Conservation (phyloP, 2,113 vertebrate genomes). For the Aythya baeri region DNA sequence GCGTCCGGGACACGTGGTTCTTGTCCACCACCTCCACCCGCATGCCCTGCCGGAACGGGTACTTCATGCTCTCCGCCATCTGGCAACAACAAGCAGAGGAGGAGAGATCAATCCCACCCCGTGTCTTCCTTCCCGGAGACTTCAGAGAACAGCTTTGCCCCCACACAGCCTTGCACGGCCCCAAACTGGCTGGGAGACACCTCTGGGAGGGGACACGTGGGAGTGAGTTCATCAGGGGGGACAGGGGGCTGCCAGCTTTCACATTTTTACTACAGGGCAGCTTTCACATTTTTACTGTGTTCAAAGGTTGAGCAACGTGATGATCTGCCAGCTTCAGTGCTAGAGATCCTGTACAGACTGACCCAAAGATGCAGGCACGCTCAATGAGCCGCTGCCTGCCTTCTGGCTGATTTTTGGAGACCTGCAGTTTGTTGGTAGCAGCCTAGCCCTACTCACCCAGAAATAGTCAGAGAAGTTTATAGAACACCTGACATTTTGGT, state of each 20-base stretch:
- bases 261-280: background rate
- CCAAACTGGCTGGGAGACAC: background rate
- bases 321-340: background rate
- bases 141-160: background rate
- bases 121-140: background rate
- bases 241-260: background rate
- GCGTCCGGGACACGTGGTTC: conserved; percentile 83
- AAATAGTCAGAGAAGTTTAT: background rate
- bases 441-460: background rate
- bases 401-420: background rate
- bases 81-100: conserved; percentile 44
- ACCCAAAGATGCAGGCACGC: background rate
- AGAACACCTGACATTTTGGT: background rate
- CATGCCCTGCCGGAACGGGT: conserved; percentile 86
- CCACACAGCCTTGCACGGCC: background rate
- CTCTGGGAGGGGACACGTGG: background rate
- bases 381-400: background rate
- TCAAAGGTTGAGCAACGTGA: background rate
- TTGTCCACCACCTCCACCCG: conserved; percentile 94
- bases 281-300: background rate
- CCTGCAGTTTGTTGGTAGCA: background rate
- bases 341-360: background rate
- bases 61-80: conserved; percentile 91
- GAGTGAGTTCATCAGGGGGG: background rate
- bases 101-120: background rate